phyloP scores from a whole-genome alignment of 2,797 vertebrate genomes.

The Darevskia nairensis region DNA sequence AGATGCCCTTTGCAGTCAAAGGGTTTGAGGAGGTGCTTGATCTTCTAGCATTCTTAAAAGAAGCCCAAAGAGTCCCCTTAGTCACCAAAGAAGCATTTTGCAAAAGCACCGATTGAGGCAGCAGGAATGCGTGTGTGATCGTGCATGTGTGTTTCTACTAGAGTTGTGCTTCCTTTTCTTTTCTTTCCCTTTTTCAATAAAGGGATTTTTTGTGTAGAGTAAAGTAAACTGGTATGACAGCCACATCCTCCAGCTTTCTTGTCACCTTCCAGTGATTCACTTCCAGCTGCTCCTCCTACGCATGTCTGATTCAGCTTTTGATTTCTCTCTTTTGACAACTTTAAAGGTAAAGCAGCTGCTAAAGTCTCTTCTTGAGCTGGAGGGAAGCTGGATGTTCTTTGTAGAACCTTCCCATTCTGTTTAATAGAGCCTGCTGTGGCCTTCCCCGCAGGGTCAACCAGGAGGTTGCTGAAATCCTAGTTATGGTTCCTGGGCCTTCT shows the following conservation, averaged over 20 bases:
- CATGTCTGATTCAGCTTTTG: neutral
- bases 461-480: too few relatives aligned
- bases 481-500: too few relatives aligned
- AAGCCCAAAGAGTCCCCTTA: neutral
- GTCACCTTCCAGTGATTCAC: neutral
- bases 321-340: neutral
- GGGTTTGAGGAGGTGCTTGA: neutral
- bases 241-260: neutral
- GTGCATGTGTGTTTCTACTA: neutral
- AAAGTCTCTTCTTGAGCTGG: neutral
- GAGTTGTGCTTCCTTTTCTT: neutral
- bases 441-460: too few relatives aligned
- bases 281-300: neutral
- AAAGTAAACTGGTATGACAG: neutral
- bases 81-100: neutral
- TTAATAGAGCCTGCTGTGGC: too few relatives aligned
- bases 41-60: neutral
- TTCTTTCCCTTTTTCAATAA: neutral
- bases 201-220: neutral
- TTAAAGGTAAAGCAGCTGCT: neutral
- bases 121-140: neutral
- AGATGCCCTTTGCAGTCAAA: neutral
- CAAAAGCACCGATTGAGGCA: neutral
- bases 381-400: too few relatives aligned
- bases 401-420: too few relatives aligned